Percentiles rank a stretch among this genome's conserved stretches.
phyloP scores from a whole-genome alignment of 1,140 invertebrate species.

The Tetramorium parvispinum region DNA sequence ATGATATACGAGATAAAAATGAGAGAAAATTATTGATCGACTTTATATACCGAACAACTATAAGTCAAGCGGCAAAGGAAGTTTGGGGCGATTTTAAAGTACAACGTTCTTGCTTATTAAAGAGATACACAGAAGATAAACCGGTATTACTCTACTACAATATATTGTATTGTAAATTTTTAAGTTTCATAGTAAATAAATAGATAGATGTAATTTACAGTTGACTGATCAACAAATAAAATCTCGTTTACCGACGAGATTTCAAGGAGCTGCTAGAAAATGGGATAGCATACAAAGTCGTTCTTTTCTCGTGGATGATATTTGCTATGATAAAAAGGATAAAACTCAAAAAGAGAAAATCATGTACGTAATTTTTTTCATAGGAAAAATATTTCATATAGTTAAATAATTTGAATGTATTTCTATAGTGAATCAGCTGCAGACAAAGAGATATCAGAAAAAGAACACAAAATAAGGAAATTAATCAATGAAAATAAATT shows the following conservation, averaged over 20 bases:
- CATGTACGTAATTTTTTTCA: background rate
- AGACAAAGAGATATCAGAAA: background rate
- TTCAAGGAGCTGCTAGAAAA: slow-evolving; percentile 30
- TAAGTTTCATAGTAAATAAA: background rate
- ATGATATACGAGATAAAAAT: slow-evolving; percentile 83
- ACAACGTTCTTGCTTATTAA: background rate
- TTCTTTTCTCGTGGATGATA: background rate
- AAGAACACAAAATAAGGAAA: slow-evolving; percentile 61
- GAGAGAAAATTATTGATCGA: slow-evolving; percentile 53
- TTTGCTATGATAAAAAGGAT: background rate
- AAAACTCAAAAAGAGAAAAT: background rate
- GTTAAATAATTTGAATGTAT: background rate
- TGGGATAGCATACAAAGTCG: slow-evolving; percentile 42
- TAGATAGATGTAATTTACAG: slow-evolving; percentile 4
- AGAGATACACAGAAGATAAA: slow-evolving; percentile 6
- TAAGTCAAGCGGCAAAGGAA: slow-evolving; percentile 6
- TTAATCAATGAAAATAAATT: slow-evolving; percentile 76
- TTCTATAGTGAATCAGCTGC: background rate
- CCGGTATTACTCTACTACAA: background rate
- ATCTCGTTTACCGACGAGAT: slow-evolving; percentile 26
- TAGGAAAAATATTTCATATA: background rate
- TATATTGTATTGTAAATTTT: slow-evolving; percentile 14
- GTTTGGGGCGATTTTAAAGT: slow-evolving; percentile 44
- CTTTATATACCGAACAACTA: slow-evolving; percentile 56
- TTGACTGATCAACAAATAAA: background rate